These are phyloP conservation scores for Bhutanitis thaidina DNA, from an alignment of 2,888 invertebrate species.

Conservation along the genomic window DNA sequence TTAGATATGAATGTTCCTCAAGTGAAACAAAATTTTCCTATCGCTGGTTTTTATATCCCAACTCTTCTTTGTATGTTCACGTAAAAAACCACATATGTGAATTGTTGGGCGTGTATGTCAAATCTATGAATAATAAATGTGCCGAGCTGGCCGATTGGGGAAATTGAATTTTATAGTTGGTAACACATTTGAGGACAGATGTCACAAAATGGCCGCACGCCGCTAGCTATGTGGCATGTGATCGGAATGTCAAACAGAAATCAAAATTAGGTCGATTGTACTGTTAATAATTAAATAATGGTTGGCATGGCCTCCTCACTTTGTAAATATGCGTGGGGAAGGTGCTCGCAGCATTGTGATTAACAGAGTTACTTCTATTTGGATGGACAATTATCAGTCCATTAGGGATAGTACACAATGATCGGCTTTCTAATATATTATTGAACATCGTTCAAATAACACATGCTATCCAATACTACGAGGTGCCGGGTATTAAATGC, in stretches of 20 bases:
- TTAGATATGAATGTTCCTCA: too few relatives aligned
- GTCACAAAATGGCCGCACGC: slow-evolving; percentile 73
- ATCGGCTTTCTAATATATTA: slow-evolving; percentile 63
- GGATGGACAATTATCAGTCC: slow-evolving; percentile 76
- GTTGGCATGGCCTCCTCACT: slow-evolving; percentile 33
- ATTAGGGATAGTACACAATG: slow-evolving; percentile 69
- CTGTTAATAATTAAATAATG: slow-evolving; percentile 79
- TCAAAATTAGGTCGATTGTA: slow-evolving; percentile 79
- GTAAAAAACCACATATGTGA: slow-evolving; percentile 79
- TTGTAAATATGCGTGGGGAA: slow-evolving; percentile 38
- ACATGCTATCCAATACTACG: neutral
- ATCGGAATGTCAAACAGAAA: slow-evolving; percentile 79
- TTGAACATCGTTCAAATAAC: slow-evolving; percentile 36
- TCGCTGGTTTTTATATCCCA: slow-evolving; percentile 35
- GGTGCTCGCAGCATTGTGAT: slow-evolving; percentile 70
- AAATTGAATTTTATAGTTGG: slow-evolving; percentile 80
- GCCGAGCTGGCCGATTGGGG: slow-evolving; percentile 76
- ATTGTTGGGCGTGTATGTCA: slow-evolving; percentile 72
- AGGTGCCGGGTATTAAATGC: neutral
- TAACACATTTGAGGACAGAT: slow-evolving; percentile 78
- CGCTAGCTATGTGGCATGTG: slow-evolving; percentile 63
- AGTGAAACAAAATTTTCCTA: neutral
- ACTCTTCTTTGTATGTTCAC: slow-evolving; percentile 72
- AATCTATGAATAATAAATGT: slow-evolving; percentile 79
- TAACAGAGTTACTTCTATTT: slow-evolving; percentile 76